phyloP scores from a whole-genome alignment of 2,797 vertebrate species.

The Coregonus suidteri region DNA sequence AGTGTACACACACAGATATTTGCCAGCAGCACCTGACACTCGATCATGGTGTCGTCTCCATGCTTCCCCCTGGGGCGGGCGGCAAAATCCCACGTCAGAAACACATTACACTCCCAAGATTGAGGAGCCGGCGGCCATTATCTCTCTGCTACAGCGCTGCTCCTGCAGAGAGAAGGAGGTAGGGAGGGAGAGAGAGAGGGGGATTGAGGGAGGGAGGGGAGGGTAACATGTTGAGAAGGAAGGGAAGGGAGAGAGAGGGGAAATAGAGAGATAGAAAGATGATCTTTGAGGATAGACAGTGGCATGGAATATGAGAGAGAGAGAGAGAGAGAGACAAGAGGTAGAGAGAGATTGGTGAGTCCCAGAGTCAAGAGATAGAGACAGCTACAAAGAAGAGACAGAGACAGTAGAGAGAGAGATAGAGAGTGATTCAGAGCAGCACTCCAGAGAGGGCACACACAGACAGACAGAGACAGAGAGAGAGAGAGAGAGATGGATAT shows the following conservation, averaged over 20 bases:
- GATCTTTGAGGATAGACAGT: neutral
- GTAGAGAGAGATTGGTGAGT: neutral
- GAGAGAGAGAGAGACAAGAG: neutral
- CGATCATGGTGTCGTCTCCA: constrained; percentile 79
- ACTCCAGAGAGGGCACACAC: too few relatives aligned
- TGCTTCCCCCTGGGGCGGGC: constrained; percentile 53
- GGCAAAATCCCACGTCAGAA: constrained; percentile 65
- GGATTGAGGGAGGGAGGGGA: constrained; percentile 10
- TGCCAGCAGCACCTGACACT: constrained; percentile 82
- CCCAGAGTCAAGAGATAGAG: neutral
- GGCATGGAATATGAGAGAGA: neutral
- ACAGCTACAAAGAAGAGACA: neutral
- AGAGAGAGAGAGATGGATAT: neutral
- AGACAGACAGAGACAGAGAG: constrained; percentile 3
- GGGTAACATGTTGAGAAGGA: constrained; percentile 14
- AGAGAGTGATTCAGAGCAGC: too few relatives aligned
- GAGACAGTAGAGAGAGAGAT: constrained; percentile 4
- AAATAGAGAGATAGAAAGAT: constrained; percentile 3
- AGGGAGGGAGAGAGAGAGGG: constrained; percentile 3
- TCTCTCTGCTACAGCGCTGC: constrained; percentile 50
- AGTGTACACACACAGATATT: constrained; percentile 58
- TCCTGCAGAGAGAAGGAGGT: constrained; percentile 41
- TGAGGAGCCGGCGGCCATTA: constrained; percentile 77
- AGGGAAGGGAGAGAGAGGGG: constrained; percentile 22
- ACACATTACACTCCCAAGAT: constrained; percentile 80